phyloP scores from a whole-genome alignment of 2,888 invertebrate genomes.

The Dinocampus coccinellae region DNA sequence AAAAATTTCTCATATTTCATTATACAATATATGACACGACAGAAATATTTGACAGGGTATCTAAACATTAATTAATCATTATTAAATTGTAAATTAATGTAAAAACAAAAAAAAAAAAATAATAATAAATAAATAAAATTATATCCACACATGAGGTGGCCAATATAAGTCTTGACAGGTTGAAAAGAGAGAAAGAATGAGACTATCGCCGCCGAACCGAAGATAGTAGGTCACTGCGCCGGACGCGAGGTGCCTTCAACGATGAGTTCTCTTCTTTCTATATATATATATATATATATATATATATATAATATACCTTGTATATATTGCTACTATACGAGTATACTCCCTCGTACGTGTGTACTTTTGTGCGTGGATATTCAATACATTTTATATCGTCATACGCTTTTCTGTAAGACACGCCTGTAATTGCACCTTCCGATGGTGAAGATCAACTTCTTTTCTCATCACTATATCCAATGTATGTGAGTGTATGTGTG shows the following conservation, averaged over 20 bases:
- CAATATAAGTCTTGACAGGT: slow-evolving; percentile 15
- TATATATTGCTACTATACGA: slow-evolving; percentile 17
- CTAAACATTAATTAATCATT: background rate
- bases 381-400: background rate
- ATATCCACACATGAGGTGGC: slow-evolving; percentile 14
- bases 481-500: background rate
- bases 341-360: slow-evolving; percentile 32
- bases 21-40: background rate
- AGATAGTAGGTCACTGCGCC: slow-evolving; percentile 69
- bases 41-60: background rate
- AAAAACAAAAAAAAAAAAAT: background rate
- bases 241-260: slow-evolving; percentile 67
- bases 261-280: slow-evolving; percentile 47
- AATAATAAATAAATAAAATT: background rate
- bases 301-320: too few species aligned
- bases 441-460: slow-evolving; percentile 56
- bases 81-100: slow-evolving; percentile 8
- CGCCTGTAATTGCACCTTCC: slow-evolving; percentile 27
- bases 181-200: slow-evolving; percentile 25
- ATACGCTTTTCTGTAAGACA: slow-evolving; percentile 16
- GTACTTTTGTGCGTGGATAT: slow-evolving; percentile 42
- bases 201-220: slow-evolving; percentile 59
- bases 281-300: slow-evolving; percentile 48
- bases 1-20: background rate
- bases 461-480: slow-evolving; percentile 44